phyloP scores from a whole-genome alignment of 1,140 invertebrate genomes.

The Cotesia glomerata region DNA sequence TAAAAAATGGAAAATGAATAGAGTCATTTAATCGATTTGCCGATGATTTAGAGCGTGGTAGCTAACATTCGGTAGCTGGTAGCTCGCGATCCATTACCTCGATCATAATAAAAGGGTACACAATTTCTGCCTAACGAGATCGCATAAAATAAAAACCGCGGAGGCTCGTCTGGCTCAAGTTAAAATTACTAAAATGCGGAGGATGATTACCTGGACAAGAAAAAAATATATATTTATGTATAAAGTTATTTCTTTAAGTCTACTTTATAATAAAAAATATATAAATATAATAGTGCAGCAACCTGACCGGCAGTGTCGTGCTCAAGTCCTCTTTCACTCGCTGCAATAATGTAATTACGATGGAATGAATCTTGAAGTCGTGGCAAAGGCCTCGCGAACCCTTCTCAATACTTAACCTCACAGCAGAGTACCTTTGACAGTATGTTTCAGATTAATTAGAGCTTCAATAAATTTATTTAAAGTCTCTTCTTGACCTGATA shows the following conservation, averaged over 20 bases:
- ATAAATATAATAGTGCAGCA: no score
- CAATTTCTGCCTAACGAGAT: conserved; percentile 35
- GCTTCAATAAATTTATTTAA: no score
- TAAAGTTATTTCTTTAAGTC: background rate
- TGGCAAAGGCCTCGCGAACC: background rate
- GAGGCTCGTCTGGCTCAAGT: conserved; percentile 15
- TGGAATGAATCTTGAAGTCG: conserved; percentile 1
- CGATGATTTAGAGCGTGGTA: background rate
- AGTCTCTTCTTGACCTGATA: no score
- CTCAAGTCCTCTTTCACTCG: conserved; percentile 11
- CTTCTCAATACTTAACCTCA: no score
- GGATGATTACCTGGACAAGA: conserved; percentile 26
- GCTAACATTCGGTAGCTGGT: background rate
- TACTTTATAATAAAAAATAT: no score
- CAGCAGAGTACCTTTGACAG: background rate
- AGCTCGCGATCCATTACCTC: conserved; percentile 1
- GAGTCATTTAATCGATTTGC: no score
- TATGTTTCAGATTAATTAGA: background rate
- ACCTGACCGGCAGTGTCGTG: conserved; percentile 6
- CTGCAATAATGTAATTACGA: conserved; percentile 46
- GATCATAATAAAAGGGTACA: conserved; percentile 2
- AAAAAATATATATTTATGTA: background rate
- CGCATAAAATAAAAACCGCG: conserved; percentile 24
- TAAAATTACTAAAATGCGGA: conserved; percentile 40
- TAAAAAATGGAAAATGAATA: no score